Conservation (phyloP, 2,113 vertebrate species). For the Oryzias woworae region DNA sequence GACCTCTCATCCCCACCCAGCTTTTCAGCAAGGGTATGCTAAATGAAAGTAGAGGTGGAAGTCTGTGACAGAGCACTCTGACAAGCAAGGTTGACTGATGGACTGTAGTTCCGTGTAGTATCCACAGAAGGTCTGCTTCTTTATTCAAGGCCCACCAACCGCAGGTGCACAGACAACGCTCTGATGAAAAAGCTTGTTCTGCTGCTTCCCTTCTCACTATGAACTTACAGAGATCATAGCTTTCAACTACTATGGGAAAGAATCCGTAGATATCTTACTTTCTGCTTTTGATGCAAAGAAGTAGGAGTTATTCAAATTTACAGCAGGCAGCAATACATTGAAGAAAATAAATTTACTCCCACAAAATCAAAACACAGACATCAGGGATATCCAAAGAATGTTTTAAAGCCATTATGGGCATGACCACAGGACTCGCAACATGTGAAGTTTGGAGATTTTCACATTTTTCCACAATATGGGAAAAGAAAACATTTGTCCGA, state of each 20-base stretch:
- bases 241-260: background rate
- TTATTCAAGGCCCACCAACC: slow-evolving; percentile 47
- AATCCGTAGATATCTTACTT: no score
- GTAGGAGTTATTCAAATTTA: no score
- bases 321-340: no score
- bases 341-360: no score
- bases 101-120: slow-evolving; percentile 9
- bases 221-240: slow-evolving; percentile 1
- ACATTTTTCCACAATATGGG: no score
- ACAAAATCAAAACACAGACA: no score
- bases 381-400: no score
- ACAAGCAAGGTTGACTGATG: slow-evolving; percentile 42
- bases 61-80: slow-evolving; percentile 11
- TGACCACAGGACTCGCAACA: no score
- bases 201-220: slow-evolving; percentile 3
- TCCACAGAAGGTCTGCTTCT: slow-evolving; percentile 5
- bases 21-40: background rate
- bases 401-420: no score
- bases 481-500: no score
- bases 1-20: background rate
- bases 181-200: slow-evolving; percentile 24
- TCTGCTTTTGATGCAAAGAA: no score
- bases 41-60: background rate
- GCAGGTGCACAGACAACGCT: slow-evolving; percentile 5
- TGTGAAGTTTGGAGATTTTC: no score